Conservation (phyloP, 2,113 vertebrate species). For the Hypanus sabinus region DNA sequence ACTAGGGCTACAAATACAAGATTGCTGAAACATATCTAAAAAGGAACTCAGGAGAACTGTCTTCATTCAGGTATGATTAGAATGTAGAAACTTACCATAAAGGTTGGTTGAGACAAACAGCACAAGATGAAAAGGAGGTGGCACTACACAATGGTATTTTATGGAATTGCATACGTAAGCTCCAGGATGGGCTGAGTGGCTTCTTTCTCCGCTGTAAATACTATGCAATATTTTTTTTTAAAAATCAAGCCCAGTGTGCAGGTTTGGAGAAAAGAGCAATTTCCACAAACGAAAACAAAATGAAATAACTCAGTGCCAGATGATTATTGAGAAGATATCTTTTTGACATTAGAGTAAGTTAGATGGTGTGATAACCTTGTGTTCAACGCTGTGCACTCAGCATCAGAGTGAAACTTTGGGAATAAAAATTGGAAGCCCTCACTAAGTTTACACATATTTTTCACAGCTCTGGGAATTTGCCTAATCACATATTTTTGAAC, state of each 20-base stretch:
- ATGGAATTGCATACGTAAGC: too few species aligned
- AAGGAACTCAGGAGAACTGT: too few species aligned
- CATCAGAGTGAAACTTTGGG: background rate
- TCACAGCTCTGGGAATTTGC: background rate
- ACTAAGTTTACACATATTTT: background rate
- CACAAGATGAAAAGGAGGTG: too few species aligned
- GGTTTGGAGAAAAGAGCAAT: background rate
- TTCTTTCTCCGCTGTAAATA: too few species aligned
- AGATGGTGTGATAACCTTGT: background rate
- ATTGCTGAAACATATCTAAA: too few species aligned
- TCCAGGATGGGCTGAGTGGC: too few species aligned
- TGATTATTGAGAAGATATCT: background rate
- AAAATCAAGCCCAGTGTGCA: background rate
- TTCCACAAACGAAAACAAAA: background rate
- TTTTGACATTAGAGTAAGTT: background rate
- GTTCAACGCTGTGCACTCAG: background rate
- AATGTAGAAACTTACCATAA: too few species aligned
- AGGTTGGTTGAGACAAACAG: too few species aligned
- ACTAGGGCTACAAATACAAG: too few species aligned
- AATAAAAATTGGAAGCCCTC: constrained; percentile 11
- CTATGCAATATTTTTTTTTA: too few species aligned
- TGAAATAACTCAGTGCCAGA: background rate
- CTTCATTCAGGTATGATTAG: too few species aligned
- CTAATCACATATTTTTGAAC: background rate
- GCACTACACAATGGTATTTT: too few species aligned